Conservation (phyloP, 2,888 invertebrate species). For the Meiosimyza platycephala region DNA sequence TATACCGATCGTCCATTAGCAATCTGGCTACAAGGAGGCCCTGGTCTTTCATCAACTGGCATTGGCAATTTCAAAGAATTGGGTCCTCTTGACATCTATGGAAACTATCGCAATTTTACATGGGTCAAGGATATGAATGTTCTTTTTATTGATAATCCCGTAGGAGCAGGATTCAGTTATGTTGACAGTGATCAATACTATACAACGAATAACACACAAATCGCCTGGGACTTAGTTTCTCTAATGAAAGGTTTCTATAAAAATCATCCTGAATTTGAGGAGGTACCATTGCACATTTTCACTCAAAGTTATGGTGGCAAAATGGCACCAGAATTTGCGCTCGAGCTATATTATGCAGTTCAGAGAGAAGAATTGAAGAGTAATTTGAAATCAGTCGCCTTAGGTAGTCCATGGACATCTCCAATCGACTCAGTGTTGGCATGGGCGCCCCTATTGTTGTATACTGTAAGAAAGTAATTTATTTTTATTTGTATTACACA, state of each 20-base stretch:
- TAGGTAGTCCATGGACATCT: slow-evolving; percentile 92
- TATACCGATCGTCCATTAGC: slow-evolving; percentile 79
- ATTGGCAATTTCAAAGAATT: slow-evolving; percentile 90
- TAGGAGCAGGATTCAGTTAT: slow-evolving; percentile 89
- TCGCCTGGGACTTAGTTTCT: slow-evolving; percentile 81
- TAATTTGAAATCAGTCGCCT: slow-evolving; percentile 81
- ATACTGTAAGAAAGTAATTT: slow-evolving; percentile 69
- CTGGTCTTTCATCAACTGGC: slow-evolving; percentile 82
- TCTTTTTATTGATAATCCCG: slow-evolving; percentile 90
- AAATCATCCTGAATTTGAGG: slow-evolving; percentile 76
- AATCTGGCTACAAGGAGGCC: slow-evolving; percentile 91
- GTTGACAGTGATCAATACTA: slow-evolving; percentile 71
- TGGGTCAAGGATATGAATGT: slow-evolving; percentile 87
- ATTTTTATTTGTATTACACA: not conserved
- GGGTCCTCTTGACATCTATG: slow-evolving; percentile 78
- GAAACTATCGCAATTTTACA: slow-evolving; percentile 77
- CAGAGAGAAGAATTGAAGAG: slow-evolving; percentile 72
- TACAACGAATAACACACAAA: slow-evolving; percentile 73
- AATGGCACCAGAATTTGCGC: slow-evolving; percentile 89
- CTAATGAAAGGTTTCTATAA: slow-evolving; percentile 78
- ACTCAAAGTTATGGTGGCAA: slow-evolving; percentile 94
- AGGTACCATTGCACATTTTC: slow-evolving; percentile 83
- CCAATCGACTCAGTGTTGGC: slow-evolving; percentile 85
- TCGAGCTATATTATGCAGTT: slow-evolving; percentile 72
- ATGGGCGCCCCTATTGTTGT: slow-evolving; percentile 84